Evolutionary conservation across 2,888 invertebrate species (phyloP).

Genomic region (Conus canariensis): DNA sequence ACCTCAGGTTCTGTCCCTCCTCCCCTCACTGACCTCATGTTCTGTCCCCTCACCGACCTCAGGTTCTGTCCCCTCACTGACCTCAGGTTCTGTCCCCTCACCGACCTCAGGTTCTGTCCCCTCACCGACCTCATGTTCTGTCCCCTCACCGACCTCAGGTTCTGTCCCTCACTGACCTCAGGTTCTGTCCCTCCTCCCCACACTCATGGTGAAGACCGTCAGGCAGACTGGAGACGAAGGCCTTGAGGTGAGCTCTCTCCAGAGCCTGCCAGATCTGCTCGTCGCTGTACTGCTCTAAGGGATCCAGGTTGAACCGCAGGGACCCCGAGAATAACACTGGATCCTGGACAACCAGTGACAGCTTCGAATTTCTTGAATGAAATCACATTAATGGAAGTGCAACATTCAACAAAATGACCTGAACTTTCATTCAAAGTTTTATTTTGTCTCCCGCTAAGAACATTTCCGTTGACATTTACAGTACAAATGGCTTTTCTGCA

Average conservation of each 20-base stretch:
- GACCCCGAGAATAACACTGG: conserved; percentile 96
- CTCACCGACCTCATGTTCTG: too few species aligned
- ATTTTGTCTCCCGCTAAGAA: too few species aligned
- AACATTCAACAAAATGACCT: neutral
- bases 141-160: conserved; percentile 3
- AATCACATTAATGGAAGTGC: neutral
- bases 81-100: too few species aligned
- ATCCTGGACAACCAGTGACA: conserved; percentile 82
- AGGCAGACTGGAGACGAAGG: conserved; percentile 88
- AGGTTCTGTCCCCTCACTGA: too few species aligned
- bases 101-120: too few species aligned
- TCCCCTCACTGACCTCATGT: too few species aligned
- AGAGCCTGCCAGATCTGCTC: conserved; percentile 93
- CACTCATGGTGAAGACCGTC: conserved; percentile 84
- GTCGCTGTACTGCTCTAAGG: conserved; percentile 89
- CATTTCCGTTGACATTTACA: too few species aligned
- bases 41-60: too few species aligned
- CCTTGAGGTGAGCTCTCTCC: conserved; percentile 92
- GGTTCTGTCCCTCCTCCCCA: conserved; percentile 88
- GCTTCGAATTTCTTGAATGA: neutral
- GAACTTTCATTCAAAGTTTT: neutral
- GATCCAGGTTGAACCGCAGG: conserved; percentile 94
- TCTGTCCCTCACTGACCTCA: conserved; percentile 70
- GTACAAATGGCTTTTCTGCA: too few species aligned
- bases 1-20: too few species aligned